phyloP scores from a whole-genome alignment of 2,113 vertebrate genomes.

The Mirza zaza region DNA sequence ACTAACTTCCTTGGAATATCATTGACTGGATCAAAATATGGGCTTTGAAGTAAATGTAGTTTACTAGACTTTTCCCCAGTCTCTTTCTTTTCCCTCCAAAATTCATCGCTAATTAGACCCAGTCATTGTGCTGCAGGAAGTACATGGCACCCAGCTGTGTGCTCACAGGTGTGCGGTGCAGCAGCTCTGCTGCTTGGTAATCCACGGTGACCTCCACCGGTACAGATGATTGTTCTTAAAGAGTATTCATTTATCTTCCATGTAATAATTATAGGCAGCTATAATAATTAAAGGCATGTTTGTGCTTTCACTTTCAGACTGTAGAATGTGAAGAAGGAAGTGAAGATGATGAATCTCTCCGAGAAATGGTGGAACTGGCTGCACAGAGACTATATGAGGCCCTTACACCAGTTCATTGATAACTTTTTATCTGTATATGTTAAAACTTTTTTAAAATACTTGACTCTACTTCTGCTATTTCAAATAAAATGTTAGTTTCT shows the following conservation, averaged over 20 bases:
- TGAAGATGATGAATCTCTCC: constrained; percentile 91
- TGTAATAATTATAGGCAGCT: fast-evolving
- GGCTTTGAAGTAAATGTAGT: not conserved
- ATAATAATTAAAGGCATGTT: not conserved
- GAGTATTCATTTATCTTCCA: fast-evolving
- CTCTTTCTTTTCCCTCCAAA: not conserved
- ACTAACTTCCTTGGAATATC: fast-evolving
- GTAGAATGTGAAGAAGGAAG: constrained; percentile 91
- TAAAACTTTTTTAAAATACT: not conserved
- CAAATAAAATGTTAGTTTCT: constrained; percentile 64
- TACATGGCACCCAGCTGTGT: not conserved
- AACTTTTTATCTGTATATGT: not conserved
- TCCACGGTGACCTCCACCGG: not conserved
- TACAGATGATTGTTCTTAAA: not conserved
- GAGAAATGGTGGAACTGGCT: constrained; percentile 93
- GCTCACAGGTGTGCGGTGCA: fast-evolving
- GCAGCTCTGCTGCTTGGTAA: not conserved
- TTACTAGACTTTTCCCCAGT: not conserved
- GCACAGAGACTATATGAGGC: constrained; percentile 93
- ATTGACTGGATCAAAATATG: not conserved
- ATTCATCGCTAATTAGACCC: not conserved
- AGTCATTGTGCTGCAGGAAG: fast-evolving
- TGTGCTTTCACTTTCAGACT: constrained; percentile 79
- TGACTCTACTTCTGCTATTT: constrained; percentile 57
- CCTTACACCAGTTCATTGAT: constrained; percentile 88